phyloP scores from a whole-genome alignment of 2,797 vertebrate species.

The Hapalemur alaotrensis region DNA sequence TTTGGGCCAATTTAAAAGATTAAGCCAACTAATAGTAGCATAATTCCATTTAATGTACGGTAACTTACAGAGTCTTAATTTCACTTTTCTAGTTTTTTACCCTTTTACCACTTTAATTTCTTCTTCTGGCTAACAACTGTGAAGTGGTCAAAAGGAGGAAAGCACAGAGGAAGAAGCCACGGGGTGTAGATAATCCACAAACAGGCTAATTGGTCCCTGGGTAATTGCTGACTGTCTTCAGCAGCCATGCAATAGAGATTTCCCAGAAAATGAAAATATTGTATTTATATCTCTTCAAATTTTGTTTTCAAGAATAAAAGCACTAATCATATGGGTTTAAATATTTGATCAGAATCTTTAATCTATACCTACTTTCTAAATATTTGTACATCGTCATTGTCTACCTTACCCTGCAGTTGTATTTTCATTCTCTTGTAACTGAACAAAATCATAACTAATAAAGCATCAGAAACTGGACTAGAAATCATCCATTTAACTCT shows the following conservation, averaged over 20 bases:
- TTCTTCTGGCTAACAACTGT: constrained; percentile 42
- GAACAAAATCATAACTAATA: constrained; percentile 26
- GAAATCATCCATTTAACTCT: background rate
- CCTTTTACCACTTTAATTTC: constrained; percentile 26
- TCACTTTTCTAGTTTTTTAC: background rate
- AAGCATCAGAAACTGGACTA: background rate
- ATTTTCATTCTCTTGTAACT: constrained; percentile 6
- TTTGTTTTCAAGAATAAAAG: constrained; percentile 49
- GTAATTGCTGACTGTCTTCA: constrained; percentile 50
- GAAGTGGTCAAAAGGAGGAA: constrained; percentile 53
- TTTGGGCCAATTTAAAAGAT: background rate
- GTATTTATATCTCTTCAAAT: constrained; percentile 45
- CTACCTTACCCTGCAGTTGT: background rate
- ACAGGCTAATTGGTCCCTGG: constrained; percentile 74
- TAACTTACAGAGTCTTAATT: background rate
- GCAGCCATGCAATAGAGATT: background rate
- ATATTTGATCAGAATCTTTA: constrained; percentile 32
- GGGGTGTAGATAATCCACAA: constrained; percentile 68
- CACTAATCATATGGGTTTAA: constrained; percentile 38
- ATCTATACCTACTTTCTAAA: constrained; percentile 26
- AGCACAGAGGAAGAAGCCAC: constrained; percentile 47
- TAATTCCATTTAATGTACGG: background rate
- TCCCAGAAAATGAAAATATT: constrained; percentile 43
- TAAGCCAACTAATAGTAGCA: background rate
- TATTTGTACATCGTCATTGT: background rate